These are phyloP conservation scores for Lithophane semibrunnea DNA, from an alignment of 2,888 invertebrate species.

Conservation along the genomic window DNA sequence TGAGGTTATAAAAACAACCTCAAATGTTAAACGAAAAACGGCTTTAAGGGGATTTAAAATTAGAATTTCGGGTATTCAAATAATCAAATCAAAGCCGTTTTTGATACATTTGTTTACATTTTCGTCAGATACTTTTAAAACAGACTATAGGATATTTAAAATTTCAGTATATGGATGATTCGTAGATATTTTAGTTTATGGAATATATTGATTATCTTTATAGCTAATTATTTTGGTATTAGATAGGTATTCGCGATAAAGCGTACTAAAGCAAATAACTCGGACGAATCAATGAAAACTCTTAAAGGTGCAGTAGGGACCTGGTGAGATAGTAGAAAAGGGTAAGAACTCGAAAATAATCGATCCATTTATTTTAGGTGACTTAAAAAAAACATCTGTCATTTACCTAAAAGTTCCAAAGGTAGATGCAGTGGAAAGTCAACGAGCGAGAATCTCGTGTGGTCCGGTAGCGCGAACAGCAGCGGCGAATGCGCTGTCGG, in stretches of 20 bases:
- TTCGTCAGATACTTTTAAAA: no score
- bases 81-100: no score
- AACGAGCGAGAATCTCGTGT: conserved; percentile 98
- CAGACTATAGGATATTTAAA: neutral
- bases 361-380: neutral
- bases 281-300: neutral
- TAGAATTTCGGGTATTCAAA: no score
- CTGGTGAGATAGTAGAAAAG: neutral
- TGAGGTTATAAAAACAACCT: no score
- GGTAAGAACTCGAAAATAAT: neutral
- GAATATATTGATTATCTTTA: neutral
- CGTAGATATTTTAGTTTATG: neutral
- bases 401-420: conserved; percentile 95
- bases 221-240: neutral
- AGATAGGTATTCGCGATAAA: neutral
- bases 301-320: neutral
- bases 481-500: conserved; percentile 95
- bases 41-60: no score
- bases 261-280: neutral
- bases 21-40: no score
- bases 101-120: no score
- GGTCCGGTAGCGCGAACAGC: conserved; percentile 98
- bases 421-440: conserved; percentile 99
- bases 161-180: neutral
- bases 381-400: neutral